phyloP scores from a whole-genome alignment of 2,113 vertebrate genomes.

The Rattus norvegicus region GRCr8 NC_086028.1:29447001-29447500 shows the following conservation, averaged over 20 bases:
- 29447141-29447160: conserved; percentile 87
- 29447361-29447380: conserved; percentile 73
- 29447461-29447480: conserved; percentile 68
- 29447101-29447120: conserved; percentile 90
- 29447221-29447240: conserved; percentile 85
- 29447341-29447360: conserved; percentile 83
- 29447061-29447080: conserved; percentile 62
- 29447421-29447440: conserved; percentile 78
- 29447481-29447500: conserved; percentile 74
- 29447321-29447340: conserved; percentile 83
- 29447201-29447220: conserved; percentile 86
- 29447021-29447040: conserved; percentile 1
- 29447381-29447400: conserved; percentile 73
- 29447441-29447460: conserved; percentile 54
- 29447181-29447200: conserved; percentile 86
- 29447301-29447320: conserved; percentile 83
- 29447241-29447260: conserved; percentile 86
- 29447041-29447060: conserved; percentile 17
- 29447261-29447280: conserved; percentile 83
- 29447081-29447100: conserved; percentile 88
- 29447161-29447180: conserved; percentile 86
- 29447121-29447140: conserved; percentile 90
- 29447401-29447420: conserved; percentile 72
- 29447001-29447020: conserved; percentile 35
- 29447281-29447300: conserved; percentile 85